Evolutionary conservation across 2,888 invertebrate species (phyloP).

Genomic region (Drosophila helvetica): DNA sequence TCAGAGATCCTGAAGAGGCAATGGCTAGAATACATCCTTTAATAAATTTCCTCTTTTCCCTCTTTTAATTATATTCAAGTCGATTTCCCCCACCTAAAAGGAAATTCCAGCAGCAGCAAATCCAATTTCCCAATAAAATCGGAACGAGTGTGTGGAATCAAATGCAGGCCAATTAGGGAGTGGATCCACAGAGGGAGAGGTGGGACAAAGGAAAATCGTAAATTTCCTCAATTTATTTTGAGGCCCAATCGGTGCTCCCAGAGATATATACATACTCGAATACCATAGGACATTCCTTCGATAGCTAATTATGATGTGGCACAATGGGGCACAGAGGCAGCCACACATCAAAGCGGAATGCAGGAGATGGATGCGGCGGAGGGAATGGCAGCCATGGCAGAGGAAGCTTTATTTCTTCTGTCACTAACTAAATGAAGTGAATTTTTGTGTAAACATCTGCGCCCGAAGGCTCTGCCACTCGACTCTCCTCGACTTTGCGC

Average conservation of each 20-base stretch:
- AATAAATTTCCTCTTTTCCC: background rate
- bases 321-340: conserved; percentile 11
- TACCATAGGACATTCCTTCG: conserved; percentile 23
- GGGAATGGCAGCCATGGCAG: too few relatives aligned
- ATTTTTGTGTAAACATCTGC: conserved; percentile 69
- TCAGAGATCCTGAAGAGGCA: conserved; percentile 1
- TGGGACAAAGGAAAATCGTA: conserved; percentile 22
- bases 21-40: background rate
- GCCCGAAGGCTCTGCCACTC: conserved; percentile 25
- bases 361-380: background rate
- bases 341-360: conserved; percentile 38
- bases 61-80: conserved; percentile 25
- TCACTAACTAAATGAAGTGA: conserved; percentile 73
- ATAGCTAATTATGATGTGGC: conserved; percentile 48
- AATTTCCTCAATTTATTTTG: conserved; percentile 37
- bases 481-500: conserved; percentile 8
- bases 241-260: conserved; percentile 17
- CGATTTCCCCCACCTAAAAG: conserved; percentile 1
- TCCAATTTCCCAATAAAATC: conserved; percentile 27
- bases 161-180: conserved; percentile 33
- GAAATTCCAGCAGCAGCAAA: conserved; percentile 19
- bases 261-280: background rate
- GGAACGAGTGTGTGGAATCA: conserved; percentile 28
- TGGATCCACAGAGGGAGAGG: background rate
- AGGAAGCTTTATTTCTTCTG: conserved; percentile 44